Evolutionary conservation across 2,888 invertebrate genomes (phyloP).

Genomic region (Dynastes maya): DNA sequence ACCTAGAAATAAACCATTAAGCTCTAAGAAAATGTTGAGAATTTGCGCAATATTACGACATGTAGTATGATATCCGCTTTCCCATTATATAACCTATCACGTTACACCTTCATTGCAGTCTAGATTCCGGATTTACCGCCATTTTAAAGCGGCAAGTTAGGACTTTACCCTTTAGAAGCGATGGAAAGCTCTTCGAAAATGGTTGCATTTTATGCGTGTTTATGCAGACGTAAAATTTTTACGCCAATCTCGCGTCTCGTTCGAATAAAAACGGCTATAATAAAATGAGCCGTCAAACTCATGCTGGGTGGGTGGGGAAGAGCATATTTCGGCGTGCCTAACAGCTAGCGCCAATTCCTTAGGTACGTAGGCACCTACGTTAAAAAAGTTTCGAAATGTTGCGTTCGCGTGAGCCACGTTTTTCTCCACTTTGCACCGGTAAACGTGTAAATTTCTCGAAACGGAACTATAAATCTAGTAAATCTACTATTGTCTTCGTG

Average conservation of each 20-base stretch:
- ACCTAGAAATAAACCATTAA: too few species aligned
- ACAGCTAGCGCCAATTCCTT: background rate
- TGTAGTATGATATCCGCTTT: too few species aligned
- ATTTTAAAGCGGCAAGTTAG: too few species aligned
- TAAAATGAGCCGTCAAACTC: background rate
- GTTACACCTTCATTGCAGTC: too few species aligned
- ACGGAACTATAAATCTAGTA: slow-evolving; percentile 36
- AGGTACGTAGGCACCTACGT: background rate
- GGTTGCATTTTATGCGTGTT: background rate
- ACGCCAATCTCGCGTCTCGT: background rate
- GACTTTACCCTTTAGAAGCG: too few species aligned
- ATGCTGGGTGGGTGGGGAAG: background rate
- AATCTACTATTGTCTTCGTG: slow-evolving; percentile 16
- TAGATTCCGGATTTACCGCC: too few species aligned
- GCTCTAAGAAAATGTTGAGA: too few species aligned
- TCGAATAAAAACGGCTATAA: background rate
- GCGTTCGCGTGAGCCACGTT: slow-evolving; percentile 9
- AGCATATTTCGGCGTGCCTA: background rate
- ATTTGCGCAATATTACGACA: too few species aligned
- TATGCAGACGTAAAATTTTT: background rate
- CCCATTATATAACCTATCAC: too few species aligned
- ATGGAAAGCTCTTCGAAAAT: too few species aligned
- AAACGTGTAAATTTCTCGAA: slow-evolving; percentile 26
- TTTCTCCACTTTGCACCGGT: background rate
- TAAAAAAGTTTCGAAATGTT: background rate